phyloP scores from a whole-genome alignment of 2,113 vertebrate genomes.

The Phaethornis superciliosus region DNA sequence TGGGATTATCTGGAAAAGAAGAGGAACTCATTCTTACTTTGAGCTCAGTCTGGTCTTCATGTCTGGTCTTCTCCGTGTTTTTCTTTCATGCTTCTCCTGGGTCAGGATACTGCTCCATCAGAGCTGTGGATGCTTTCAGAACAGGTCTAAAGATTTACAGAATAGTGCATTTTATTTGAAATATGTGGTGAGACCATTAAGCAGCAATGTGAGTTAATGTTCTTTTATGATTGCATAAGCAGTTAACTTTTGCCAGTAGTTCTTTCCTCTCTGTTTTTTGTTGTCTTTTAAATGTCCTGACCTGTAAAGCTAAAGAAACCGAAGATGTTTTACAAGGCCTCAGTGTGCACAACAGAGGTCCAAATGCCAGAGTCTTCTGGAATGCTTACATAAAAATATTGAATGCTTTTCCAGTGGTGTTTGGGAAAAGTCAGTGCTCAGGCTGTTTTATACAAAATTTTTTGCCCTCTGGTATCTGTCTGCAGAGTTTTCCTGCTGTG shows the following conservation, averaged over 20 bases:
- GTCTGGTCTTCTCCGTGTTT: not conserved
- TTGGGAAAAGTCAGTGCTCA: not conserved
- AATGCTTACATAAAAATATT: not conserved
- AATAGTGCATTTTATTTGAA: not conserved
- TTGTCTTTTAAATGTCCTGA: not conserved
- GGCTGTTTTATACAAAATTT: not conserved
- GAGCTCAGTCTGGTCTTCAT: not conserved
- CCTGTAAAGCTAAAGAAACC: not conserved
- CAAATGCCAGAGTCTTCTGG: not conserved
- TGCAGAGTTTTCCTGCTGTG: not conserved
- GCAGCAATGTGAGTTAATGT: no score
- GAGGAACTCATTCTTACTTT: not conserved
- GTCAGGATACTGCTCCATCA: not conserved
- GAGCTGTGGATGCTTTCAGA: not conserved
- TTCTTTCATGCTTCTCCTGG: not conserved
- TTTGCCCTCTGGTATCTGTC: not conserved
- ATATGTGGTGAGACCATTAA: accelerated
- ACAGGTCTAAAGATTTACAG: not conserved
- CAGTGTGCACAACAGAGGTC: not conserved
- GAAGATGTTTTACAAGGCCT: not conserved
- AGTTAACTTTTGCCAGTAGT: not conserved
- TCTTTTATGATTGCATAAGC: not conserved
- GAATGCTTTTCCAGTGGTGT: not conserved
- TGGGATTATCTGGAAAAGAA: not conserved
- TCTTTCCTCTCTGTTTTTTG: not conserved